A percentile compares a stretch with the other conserved stretches of the same genome.
Conservation (phyloP, 2,888 invertebrate genomes). For the Lasioglossum villosulum region DNA sequence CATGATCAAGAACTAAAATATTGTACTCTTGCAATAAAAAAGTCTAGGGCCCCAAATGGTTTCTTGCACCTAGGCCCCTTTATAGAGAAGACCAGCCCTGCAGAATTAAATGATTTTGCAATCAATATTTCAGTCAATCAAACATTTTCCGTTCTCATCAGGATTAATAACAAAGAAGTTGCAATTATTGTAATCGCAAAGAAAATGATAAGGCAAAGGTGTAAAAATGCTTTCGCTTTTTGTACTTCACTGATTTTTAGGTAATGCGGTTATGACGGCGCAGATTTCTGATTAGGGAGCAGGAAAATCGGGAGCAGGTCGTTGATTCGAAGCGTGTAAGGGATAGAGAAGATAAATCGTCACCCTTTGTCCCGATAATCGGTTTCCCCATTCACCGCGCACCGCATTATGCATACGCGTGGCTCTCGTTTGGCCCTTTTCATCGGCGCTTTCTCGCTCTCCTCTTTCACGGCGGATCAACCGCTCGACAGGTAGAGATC, state of each 20-base stretch:
- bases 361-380: conserved; percentile 42
- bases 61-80: too few species aligned
- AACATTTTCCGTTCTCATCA: too few species aligned
- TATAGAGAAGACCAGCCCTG: too few species aligned
- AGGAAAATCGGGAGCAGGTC: neutral
- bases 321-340: neutral
- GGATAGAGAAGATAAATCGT: conserved; percentile 33
- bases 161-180: too few species aligned
- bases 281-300: neutral
- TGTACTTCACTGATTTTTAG: neutral
- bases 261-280: neutral
- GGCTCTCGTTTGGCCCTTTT: conserved; percentile 39
- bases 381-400: conserved; percentile 25
- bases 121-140: too few species aligned
- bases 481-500: conserved; percentile 43
- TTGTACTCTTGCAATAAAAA: too few species aligned
- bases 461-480: conserved; percentile 33
- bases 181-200: too few species aligned
- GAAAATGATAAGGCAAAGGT: too few species aligned
- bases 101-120: too few species aligned
- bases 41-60: too few species aligned
- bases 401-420: conserved; percentile 46
- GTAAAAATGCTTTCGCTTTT: neutral
- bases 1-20: too few species aligned
- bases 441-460: conserved; percentile 8